Conservation (phyloP, 2,797 vertebrate species). For the Valencia hispanica region DNA sequence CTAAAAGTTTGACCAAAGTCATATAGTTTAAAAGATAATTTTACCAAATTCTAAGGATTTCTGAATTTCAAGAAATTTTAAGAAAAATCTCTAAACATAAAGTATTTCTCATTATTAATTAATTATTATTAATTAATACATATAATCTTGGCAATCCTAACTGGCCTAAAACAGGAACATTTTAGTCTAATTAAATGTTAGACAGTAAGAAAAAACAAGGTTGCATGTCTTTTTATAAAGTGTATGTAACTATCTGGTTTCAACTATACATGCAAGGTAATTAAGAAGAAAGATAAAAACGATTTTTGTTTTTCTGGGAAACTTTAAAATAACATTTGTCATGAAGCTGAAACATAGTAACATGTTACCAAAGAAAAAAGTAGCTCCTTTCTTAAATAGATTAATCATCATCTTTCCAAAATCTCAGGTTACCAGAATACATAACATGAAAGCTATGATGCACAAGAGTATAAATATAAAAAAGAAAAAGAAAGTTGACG, state of each 20-base stretch:
- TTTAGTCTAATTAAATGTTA: not conserved
- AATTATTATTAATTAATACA: not conserved
- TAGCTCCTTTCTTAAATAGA: constrained; percentile 20
- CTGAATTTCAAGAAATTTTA: not conserved
- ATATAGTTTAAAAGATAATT: no score
- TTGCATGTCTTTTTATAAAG: not conserved
- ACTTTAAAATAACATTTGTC: not conserved
- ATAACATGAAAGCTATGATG: constrained; percentile 48
- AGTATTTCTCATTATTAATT: not conserved
- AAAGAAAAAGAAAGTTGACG: constrained; percentile 51
- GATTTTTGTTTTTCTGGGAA: not conserved
- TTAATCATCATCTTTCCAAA: constrained; percentile 14
- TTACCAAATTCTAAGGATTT: not conserved
- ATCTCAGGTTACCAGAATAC: constrained; percentile 28
- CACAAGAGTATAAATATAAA: constrained; percentile 57
- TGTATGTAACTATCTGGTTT: not conserved
- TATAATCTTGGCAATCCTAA: not conserved
- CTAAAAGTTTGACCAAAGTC: no score
- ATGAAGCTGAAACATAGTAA: constrained; percentile 20
- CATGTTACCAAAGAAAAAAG: constrained; percentile 14
- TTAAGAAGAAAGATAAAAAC: not conserved
- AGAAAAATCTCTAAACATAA: not conserved
- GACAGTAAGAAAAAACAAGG: not conserved
- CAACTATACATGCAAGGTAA: not conserved
- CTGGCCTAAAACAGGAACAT: not conserved